Percentiles rank a stretch among this genome's conserved stretches.
These are phyloP conservation scores for Numenius arquata DNA, from an alignment of 2,113 vertebrate species.

Conservation along the genomic window DNA sequence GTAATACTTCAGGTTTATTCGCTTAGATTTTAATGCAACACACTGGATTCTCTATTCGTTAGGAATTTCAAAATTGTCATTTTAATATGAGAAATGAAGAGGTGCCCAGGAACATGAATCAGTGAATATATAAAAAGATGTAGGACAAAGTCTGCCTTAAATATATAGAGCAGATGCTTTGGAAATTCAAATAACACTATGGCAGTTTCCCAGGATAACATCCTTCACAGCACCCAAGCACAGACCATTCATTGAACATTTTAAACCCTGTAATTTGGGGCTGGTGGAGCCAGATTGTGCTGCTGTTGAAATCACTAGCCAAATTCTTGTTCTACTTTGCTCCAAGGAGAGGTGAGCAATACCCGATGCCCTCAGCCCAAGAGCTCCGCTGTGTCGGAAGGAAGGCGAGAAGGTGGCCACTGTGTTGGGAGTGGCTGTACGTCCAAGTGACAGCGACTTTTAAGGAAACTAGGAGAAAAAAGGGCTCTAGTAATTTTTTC, in stretches of 20 bases:
- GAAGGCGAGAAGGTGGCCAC: neutral
- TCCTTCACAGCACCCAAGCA: neutral
- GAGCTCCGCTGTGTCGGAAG: too few species aligned
- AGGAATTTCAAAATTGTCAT: neutral
- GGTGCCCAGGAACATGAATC: neutral
- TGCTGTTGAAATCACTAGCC: neutral
- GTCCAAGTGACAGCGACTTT: neutral
- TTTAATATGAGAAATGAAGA: neutral
- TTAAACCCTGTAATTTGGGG: neutral
- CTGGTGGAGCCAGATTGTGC: neutral
- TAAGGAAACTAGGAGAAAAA: neutral
- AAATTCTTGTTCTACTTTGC: neutral
- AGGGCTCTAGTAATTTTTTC: neutral
- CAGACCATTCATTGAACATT: neutral
- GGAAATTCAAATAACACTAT: neutral
- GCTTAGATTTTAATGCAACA: neutral
- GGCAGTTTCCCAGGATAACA: neutral
- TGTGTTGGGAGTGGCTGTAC: neutral
- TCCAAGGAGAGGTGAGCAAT: neutral
- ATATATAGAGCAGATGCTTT: neutral
- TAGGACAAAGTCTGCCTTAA: neutral
- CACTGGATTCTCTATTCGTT: neutral
- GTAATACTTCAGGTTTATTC: neutral
- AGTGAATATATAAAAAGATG: neutral
- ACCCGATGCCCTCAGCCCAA: neutral